Percentiles rank a stretch among this genome's conserved stretches.
These are phyloP conservation scores for Malurus alboscapulatus DNA, from an alignment of 2,113 vertebrate species.

Conservation along the genomic window DNA sequence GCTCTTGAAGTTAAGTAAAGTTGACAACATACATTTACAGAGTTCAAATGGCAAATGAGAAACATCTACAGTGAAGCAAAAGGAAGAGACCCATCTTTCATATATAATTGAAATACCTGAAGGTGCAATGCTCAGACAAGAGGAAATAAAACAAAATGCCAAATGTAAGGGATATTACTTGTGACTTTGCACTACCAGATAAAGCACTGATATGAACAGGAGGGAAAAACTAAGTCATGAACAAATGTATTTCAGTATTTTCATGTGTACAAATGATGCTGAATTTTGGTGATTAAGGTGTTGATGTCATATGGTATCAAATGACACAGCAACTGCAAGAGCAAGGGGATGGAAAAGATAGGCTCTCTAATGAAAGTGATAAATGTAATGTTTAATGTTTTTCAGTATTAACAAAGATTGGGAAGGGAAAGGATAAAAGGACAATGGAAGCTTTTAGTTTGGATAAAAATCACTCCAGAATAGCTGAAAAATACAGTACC, in stretches of 20 bases:
- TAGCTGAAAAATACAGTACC: background rate
- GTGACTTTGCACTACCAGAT: background rate
- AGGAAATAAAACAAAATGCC: slow-evolving; percentile 31
- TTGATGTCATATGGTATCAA: background rate
- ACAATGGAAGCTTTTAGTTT: background rate
- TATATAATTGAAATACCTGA: slow-evolving; percentile 26
- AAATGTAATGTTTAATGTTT: background rate
- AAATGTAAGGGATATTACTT: background rate
- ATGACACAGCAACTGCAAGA: background rate
- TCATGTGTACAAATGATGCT: background rate
- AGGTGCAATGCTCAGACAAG: background rate
- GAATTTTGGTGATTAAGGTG: background rate
- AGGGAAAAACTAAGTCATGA: background rate
- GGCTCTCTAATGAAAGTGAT: background rate
- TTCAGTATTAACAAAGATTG: background rate
- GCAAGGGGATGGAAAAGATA: background rate
- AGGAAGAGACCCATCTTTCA: background rate
- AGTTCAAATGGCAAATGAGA: slow-evolving; percentile 34
- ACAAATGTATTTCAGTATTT: background rate
- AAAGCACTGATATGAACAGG: background rate
- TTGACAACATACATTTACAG: slow-evolving; percentile 23
- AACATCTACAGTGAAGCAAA: background rate
- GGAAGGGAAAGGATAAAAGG: background rate
- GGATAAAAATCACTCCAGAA: background rate
- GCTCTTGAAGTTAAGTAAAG: slow-evolving; percentile 4